Conservation (phyloP, 2,113 vertebrate species). For the Podiceps cristatus region DNA sequence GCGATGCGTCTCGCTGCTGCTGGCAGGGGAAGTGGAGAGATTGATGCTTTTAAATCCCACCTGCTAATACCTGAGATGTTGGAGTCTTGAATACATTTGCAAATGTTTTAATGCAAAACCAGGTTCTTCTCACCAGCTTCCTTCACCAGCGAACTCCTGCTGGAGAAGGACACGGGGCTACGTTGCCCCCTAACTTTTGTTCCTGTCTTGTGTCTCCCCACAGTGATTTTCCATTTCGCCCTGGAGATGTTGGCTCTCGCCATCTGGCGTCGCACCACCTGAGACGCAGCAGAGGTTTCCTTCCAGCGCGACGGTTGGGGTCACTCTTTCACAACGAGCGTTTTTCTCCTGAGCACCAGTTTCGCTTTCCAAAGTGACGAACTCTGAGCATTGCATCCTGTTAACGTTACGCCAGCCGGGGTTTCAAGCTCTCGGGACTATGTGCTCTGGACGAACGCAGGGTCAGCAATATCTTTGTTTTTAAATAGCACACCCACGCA, state of each 20-base stretch:
- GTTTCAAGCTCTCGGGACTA: background rate
- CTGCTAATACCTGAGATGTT: background rate
- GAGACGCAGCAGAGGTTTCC: background rate
- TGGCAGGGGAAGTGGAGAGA: background rate
- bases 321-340: conserved; percentile 47
- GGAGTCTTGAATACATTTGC: background rate
- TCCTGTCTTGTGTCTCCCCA: background rate
- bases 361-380: rapidly evolving
- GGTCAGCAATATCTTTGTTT: background rate
- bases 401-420: background rate
- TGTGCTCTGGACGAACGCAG: rapidly evolving
- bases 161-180: background rate
- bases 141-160: rapidly evolving
- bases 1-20: rapidly evolving
- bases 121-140: background rate
- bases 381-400: background rate
- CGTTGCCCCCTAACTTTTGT: background rate
- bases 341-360: background rate
- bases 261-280: background rate
- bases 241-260: rapidly evolving
- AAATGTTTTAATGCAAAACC: background rate
- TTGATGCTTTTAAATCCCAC: background rate
- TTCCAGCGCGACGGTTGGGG: background rate
- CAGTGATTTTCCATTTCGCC: background rate
- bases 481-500: background rate